A percentile compares a stretch with the other conserved stretches of the same genome.
Conservation (phyloP, 1,140 invertebrate species). For the Drosophila baimaii region DNA sequence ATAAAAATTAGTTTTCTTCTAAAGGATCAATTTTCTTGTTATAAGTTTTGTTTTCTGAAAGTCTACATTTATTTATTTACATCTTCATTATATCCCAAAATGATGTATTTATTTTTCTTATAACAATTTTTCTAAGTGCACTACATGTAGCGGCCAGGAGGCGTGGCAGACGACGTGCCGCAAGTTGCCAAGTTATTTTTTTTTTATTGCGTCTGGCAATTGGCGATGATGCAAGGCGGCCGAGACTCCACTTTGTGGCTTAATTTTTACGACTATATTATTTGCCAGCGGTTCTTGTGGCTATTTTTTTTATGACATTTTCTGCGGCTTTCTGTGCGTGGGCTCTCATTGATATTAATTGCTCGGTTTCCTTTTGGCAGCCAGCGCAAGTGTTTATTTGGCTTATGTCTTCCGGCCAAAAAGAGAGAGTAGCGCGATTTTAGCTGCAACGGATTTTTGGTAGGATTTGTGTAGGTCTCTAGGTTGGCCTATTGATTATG, state of each 20-base stretch:
- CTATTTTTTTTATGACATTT: conserved; percentile 45
- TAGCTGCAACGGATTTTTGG: no score
- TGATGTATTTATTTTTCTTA: background rate
- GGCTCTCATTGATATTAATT: conserved; percentile 52
- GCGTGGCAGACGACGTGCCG: conserved; percentile 36
- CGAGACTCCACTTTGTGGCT: conserved; percentile 30
- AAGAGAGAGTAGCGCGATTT: conserved; percentile 1
- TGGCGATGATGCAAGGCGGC: conserved; percentile 48
- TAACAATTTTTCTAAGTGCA: background rate
- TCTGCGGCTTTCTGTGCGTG: conserved; percentile 39
- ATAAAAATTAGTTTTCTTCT: no score
- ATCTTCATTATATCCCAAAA: background rate
- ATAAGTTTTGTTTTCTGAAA: background rate
- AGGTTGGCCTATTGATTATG: background rate
- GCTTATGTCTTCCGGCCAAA: conserved; percentile 39
- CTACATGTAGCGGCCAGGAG: conserved; percentile 9
- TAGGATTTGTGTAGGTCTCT: background rate
- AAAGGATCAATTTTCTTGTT: no score
- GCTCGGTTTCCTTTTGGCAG: conserved; percentile 36
- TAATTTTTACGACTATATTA: conserved; percentile 47
- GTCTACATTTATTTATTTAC: background rate
- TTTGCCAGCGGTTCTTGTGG: conserved; percentile 45
- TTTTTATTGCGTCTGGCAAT: conserved; percentile 49
- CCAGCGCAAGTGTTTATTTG: conserved; percentile 48
- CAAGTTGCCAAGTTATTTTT: conserved; percentile 43